A percentile compares a stretch with the other conserved stretches of the same genome.
Evolutionary conservation across 2,113 vertebrate species (phyloP).

Genomic region (Shinisaurus crocodilurus): DNA sequence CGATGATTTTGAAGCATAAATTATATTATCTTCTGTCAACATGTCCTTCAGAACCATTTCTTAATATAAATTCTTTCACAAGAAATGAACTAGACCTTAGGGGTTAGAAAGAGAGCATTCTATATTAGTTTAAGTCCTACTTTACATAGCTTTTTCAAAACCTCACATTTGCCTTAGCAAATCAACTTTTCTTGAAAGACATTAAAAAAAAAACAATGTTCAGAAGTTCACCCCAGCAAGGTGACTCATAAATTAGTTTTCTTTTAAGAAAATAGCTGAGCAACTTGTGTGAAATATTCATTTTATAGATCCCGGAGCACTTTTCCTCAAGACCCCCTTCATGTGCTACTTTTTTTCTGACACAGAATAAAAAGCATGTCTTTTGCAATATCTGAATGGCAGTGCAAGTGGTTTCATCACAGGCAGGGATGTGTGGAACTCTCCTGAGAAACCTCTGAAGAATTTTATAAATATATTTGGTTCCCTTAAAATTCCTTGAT

Average conservation of each 20-base stretch:
- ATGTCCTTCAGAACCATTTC: conserved; percentile 47
- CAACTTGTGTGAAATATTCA: background rate
- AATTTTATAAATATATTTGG: background rate
- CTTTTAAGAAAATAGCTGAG: background rate
- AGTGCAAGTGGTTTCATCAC: background rate
- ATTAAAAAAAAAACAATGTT: conserved; percentile 20
- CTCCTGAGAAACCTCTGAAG: background rate
- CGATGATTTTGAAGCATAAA: conserved; percentile 65
- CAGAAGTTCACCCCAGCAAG: background rate
- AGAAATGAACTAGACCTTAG: conserved; percentile 33
- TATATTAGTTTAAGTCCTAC: conserved; percentile 18
- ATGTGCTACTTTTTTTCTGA: background rate
- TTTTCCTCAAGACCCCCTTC: background rate
- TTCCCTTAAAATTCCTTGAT: background rate
- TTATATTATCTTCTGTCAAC: conserved; percentile 67
- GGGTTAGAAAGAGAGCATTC: conserved; percentile 44
- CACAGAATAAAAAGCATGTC: background rate
- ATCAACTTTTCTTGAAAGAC: conserved; percentile 34
- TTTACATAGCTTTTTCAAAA: conserved; percentile 40
- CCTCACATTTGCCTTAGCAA: conserved; percentile 29
- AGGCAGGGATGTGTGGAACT: background rate
- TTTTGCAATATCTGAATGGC: background rate
- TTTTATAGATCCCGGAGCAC: background rate
- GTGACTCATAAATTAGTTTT: background rate
- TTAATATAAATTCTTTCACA: conserved; percentile 53